Conservation (phyloP, 1,140 invertebrate species). For the Kradibia gibbosae region DNA sequence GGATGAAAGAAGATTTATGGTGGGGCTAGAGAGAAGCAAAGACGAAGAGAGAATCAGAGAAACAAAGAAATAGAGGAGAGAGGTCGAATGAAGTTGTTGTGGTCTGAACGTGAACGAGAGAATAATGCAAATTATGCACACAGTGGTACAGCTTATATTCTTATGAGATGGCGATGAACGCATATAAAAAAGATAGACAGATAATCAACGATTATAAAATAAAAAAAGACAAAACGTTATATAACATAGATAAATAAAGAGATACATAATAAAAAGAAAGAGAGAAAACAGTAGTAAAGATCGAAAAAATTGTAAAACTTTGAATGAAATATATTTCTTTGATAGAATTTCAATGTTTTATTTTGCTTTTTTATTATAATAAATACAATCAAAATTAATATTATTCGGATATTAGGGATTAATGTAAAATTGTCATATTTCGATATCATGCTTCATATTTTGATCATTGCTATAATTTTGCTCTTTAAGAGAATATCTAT, state of each 20-base stretch:
- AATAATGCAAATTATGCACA: slow-evolving; percentile 60
- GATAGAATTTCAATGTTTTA: not conserved
- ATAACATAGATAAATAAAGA: not conserved
- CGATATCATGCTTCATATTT: not conserved
- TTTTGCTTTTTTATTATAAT: not conserved
- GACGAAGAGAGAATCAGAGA: slow-evolving; percentile 26
- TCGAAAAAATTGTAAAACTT: not conserved
- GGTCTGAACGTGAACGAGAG: slow-evolving; percentile 49
- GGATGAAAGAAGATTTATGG: no score
- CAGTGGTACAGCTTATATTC: slow-evolving; percentile 20
- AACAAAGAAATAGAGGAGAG: slow-evolving; percentile 6
- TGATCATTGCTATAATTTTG: no score
- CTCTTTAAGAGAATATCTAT: no score
- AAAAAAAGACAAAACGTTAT: no score
- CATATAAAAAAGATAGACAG: not conserved
- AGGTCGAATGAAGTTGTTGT: slow-evolving; percentile 46
- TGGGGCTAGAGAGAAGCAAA: no score
- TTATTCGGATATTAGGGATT: not conserved
- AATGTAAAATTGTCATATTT: not conserved
- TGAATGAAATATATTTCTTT: not conserved
- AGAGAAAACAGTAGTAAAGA: not conserved
- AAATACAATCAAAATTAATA: not conserved
- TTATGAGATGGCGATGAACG: not conserved
- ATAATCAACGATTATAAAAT: not conserved
- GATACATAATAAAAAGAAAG: not conserved